Evolutionary conservation across 2,888 invertebrate species (phyloP).

Genomic region (Pilophorus perplexus): DNA sequence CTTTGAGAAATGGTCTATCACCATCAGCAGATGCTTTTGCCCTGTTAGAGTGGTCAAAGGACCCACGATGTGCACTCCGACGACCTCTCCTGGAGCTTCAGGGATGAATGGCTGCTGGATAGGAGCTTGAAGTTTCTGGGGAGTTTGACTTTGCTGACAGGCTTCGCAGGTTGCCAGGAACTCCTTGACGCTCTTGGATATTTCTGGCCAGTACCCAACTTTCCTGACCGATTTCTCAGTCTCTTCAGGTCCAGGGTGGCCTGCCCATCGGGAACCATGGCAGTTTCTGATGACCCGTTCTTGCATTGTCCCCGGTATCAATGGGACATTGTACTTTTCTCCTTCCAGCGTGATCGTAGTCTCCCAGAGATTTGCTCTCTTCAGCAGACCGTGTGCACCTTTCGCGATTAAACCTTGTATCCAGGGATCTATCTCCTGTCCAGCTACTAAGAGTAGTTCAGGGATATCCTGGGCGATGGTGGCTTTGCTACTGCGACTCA

Average conservation of each 20-base stretch:
- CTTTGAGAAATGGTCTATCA: slow-evolving; percentile 1
- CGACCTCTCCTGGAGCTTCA: not conserved
- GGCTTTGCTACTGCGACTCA: too few species aligned
- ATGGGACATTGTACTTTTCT: not conserved
- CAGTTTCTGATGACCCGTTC: not conserved
- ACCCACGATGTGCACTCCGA: not conserved
- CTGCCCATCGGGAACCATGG: slow-evolving; percentile 47
- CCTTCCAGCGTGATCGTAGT: not conserved
- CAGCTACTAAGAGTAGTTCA: not conserved
- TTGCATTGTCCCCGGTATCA: not conserved
- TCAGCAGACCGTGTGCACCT: not conserved
- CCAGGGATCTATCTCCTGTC: not conserved
- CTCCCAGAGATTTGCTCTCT: not conserved
- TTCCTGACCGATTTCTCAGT: slow-evolving; percentile 48
- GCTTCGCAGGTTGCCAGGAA: slow-evolving; percentile 50
- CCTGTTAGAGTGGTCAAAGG: not conserved
- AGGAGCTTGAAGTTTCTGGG: not conserved
- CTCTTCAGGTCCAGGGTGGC: slow-evolving; percentile 50
- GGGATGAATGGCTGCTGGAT: not conserved
- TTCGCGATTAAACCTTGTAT: not conserved
- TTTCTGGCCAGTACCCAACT: slow-evolving; percentile 50
- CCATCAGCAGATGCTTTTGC: not conserved
- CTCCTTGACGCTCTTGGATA: slow-evolving; percentile 50
- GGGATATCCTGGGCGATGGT: too few species aligned
- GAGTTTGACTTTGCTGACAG: not conserved